phyloP scores from a whole-genome alignment of 2,113 vertebrate species.

The Hemicordylus capensis region DNA sequence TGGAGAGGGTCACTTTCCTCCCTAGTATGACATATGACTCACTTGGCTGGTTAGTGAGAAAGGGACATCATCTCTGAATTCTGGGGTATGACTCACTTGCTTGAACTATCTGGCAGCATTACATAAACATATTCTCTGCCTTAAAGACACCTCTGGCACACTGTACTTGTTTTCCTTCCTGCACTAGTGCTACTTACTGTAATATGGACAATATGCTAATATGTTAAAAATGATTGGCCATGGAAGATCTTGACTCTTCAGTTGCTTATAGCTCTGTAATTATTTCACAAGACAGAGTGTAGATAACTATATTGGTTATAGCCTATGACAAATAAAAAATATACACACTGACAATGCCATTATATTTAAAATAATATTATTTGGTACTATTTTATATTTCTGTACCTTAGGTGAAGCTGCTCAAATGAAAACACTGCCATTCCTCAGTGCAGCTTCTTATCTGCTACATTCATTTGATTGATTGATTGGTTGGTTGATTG shows the following conservation, averaged over 20 bases:
- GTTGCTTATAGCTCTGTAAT: not conserved
- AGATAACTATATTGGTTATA: not conserved
- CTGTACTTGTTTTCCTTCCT: not conserved
- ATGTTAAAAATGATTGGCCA: not conserved
- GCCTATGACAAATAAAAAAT: not conserved
- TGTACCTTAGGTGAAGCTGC: not conserved
- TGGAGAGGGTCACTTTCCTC: not conserved
- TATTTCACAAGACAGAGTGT: not conserved
- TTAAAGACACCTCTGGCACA: not conserved
- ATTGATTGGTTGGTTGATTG: too few species aligned
- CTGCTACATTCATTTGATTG: too few species aligned
- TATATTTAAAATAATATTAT: not conserved
- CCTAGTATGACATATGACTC: not conserved
- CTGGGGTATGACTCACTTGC: slow-evolving; percentile 9
- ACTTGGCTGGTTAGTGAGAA: not conserved
- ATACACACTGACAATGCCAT: not conserved
- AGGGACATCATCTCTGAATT: not conserved
- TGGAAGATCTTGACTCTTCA: not conserved
- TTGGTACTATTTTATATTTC: not conserved
- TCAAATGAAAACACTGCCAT: slow-evolving; percentile 5
- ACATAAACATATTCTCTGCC: slow-evolving; percentile 9
- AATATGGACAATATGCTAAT: not conserved
- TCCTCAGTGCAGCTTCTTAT: not conserved
- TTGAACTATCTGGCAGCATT: slow-evolving; percentile 2
- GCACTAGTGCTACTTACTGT: not conserved